Base-by-base conservation (phyloP, 2,113 vertebrate species). In the Notarius lentiginosus region DNA sequence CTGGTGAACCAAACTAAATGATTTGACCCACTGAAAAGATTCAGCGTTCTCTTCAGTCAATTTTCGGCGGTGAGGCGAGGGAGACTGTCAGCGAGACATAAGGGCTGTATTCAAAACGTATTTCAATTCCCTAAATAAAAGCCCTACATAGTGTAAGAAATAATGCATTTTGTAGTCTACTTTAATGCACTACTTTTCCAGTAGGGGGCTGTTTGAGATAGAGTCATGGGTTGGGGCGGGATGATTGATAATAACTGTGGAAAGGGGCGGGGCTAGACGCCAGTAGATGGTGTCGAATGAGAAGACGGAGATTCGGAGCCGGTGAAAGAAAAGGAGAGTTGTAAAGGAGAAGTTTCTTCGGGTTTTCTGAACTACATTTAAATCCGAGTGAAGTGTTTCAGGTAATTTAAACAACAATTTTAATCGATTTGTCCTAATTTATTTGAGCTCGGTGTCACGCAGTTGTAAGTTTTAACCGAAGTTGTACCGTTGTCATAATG, bases 201-300 rank as follows among this genome's bases (percentile, higher is more conserved):
- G 8, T 60, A 22, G n/a, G 11, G 30, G 4, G 68, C 20, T 20
- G 66, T 73, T 73, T 84, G 51, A 34, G 30, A 58, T 7, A 15
- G 51, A 56, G 14, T 41, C 55, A 4, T 12, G 49, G 27, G 4
- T 30, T 77, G 18, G 47, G 17, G 58, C 58, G 58, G 58, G 58
- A n/a, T 7, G 75, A 79, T 30, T 61, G 47, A 30, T 55, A 60
- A 82, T 76, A n/a, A 18, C 22, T 68, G 60, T 10, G 12, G 55
- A 41, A 73, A 49, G 82, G 82, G 85, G 88, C 86, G 90, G 88
- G 24, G 90, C 86, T 83, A 63, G 79, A 75, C 85, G 66, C 88
- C 90, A 88, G 90, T 85, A 83, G 82, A 87, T 82, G 83, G 79
- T 85, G 89, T 79, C 61, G 89, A 77, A 87, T 68, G 76, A 87